Base-by-base conservation (phyloP, 2,888 invertebrate genomes). In the Xestia ashworthii region DNA sequence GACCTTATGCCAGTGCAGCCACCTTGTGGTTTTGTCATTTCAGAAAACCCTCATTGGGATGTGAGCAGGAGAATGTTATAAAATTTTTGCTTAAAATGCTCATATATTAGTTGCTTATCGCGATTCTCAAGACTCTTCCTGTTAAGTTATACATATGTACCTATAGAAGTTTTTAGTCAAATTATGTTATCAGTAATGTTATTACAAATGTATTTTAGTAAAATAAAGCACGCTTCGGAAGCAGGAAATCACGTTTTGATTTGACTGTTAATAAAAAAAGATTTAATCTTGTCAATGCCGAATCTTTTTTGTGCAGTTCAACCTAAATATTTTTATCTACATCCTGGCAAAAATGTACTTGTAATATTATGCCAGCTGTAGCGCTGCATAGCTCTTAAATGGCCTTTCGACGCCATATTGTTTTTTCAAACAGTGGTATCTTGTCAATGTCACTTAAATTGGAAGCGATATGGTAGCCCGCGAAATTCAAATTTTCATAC, bases 221-320 rank as follows among this genome's bases (percentile, higher is more conserved):
- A 46, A 32, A 3, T 19, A 60, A 22, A 73, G 73, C 22, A 50
- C 25, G 41, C 48, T 50, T 32, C 16, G 8, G 12, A 25, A 22
- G 2, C 19, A 38, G 46, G 12, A 32, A 50, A 62, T 74, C 74
- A 50, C 74, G 73, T 16, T 60, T 73, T 41, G 11, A 50, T 44
- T 58, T 14, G 19, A 48, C 1, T 25, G 19, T 41, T 22, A 25
- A 41, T 41, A 46, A 25, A 74, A 41, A 58, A 25, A 55, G 6
- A n/a, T 50, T 41, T 50, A 41, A 8, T 38, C 6, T 32, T 62
- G 62, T 75, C 74, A 75, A 75, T 75, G 50, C 50, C 74, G 32
- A 75, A 74, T 74, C 11, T 44, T 25, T 16, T 64, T 70, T 16
- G 25, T 1, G 4, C 60, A 60, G 32, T 60, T 60, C 19, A 9